phyloP scores from a whole-genome alignment of 2,797 vertebrate genomes.

The Malurus splendens region DNA sequence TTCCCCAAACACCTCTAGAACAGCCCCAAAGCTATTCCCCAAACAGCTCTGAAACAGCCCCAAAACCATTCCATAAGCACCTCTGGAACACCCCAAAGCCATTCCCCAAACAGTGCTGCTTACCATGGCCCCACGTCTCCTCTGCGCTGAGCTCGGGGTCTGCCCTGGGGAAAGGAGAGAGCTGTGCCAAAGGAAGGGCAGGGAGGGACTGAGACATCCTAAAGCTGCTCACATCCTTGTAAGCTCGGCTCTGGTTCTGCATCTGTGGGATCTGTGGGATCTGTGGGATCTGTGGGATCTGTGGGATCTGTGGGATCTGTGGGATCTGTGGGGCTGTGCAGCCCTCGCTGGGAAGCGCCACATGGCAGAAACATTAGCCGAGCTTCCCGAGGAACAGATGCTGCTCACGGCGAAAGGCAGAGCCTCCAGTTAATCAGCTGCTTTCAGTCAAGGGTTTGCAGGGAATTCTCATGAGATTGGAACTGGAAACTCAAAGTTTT shows the following conservation, averaged over 20 bases:
- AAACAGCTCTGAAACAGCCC: not conserved
- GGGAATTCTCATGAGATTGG: not conserved
- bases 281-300: not conserved
- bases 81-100: not conserved
- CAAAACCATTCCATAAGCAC: too few relatives aligned
- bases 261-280: not conserved
- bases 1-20: not conserved
- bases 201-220: not conserved
- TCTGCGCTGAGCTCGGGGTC: not conserved
- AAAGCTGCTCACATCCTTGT: fast-evolving
- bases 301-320: not conserved
- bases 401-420: not conserved
- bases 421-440: not conserved
- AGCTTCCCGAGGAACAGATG: not conserved
- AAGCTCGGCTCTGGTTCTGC: not conserved
- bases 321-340: fast-evolving
- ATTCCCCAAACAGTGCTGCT: not conserved
- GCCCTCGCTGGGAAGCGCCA: not conserved
- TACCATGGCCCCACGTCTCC: fast-evolving
- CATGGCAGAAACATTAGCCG: not conserved
- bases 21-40: too few relatives aligned
- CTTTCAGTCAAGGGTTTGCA: not conserved
- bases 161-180: not conserved
- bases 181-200: not conserved
- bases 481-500: not conserved